phyloP scores from a whole-genome alignment of 2,113 vertebrate genomes.

The Amphiprion ocellaris region DNA sequence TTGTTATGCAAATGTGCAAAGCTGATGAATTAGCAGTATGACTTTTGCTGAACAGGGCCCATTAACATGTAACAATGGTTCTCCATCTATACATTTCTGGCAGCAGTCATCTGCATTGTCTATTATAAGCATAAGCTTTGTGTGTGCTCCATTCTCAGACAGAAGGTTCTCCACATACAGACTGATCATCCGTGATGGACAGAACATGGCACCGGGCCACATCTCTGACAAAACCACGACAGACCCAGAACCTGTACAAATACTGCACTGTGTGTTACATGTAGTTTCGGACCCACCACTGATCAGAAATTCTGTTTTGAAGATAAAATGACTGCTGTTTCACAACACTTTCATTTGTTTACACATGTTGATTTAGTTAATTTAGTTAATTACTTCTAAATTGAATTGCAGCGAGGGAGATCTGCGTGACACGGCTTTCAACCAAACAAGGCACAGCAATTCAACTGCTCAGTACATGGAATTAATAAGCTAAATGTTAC shows the following conservation, averaged over 20 bases:
- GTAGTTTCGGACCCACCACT: no score
- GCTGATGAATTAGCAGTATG: slow-evolving; percentile 84
- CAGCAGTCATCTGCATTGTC: slow-evolving; percentile 76
- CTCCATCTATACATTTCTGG: slow-evolving; percentile 84
- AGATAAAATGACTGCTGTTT: no score
- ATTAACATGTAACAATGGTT: slow-evolving; percentile 78
- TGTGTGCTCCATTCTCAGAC: slow-evolving; percentile 55
- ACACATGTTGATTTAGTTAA: no score
- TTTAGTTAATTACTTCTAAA: no score
- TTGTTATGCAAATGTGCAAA: slow-evolving; percentile 86
- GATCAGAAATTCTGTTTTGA: no score
- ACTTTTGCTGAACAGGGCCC: slow-evolving; percentile 80
- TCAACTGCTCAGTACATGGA: no score
- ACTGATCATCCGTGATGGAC: slow-evolving; percentile 42
- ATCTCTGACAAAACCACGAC: slow-evolving; percentile 32
- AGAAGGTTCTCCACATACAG: slow-evolving; percentile 76
- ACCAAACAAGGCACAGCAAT: no score
- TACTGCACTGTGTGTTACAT: not conserved
- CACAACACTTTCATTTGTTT: no score
- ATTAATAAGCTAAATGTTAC: no score
- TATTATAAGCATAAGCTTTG: slow-evolving; percentile 73
- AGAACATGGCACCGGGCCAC: slow-evolving; percentile 10
- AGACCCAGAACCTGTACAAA: slow-evolving; percentile 33
- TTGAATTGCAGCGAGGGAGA: no score
- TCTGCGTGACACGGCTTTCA: no score